Base-by-base conservation (phyloP, 2,797 vertebrate genomes). In the Scomberomorus guttatus region DNA sequence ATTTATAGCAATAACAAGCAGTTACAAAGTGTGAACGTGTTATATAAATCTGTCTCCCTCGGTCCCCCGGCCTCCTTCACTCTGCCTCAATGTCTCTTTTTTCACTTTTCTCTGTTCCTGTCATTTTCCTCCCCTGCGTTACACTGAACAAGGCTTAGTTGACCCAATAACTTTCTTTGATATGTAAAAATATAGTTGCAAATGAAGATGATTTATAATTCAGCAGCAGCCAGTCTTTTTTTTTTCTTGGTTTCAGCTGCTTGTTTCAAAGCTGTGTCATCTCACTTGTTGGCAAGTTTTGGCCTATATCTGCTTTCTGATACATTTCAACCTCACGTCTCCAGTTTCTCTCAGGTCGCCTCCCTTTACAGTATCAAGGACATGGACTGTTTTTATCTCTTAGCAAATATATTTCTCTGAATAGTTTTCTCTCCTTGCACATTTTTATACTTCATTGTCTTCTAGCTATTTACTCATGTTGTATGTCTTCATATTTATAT, bases 201-300 rank as follows among this genome's bases (percentile, higher is more conserved):
- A 65, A 89, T 85, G 75, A 87, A 46, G 75, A 86, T 75, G 87
- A 81, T 89, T 87, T 71, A 87, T 81, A 79, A 92, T 91, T 87
- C 75, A 71, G 59, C 76, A 89, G 78, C 81, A 85, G 81, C 46
- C 44, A 24, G 55, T 78, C 79, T 73, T 79, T 51, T 5, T 39
- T 13, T 37, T 37, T 39, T 39, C 13, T 12, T 39, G 6, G 34
- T 9, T 64, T 17, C 50, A 29, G 73, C 46, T 72, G 29, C 59
- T 67, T 77, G 10, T 88, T 90, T 90, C 83, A 82, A 88, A 90
- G 85, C 63, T 42, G 69, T 27, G 51, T 86, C 52, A 57, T 59
- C 77, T 63, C 58, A 71, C 69, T 68, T 70, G 54, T 78, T 72
- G 50, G 84, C 61, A 52, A 65, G 32, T 73, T 70, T 72, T 84